Conservation (phyloP, 2,797 vertebrate genomes). For the Pygocentrus nattereri region DNA sequence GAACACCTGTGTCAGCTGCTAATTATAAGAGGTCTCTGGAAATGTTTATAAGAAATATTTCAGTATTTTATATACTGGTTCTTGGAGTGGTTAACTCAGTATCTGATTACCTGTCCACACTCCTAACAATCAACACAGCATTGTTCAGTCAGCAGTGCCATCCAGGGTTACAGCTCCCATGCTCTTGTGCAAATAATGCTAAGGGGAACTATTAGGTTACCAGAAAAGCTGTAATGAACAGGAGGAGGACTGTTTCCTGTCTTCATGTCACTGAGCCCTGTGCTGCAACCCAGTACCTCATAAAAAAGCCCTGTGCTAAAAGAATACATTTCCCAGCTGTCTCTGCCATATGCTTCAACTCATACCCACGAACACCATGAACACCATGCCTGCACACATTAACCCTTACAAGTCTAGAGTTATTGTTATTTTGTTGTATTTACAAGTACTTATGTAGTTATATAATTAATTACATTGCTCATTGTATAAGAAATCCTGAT, state of each 20-base stretch:
- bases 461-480: not conserved
- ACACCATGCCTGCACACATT: too few relatives aligned
- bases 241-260: conserved; percentile 38
- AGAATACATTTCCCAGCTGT: conserved; percentile 32
- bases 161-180: conserved; percentile 32
- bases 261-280: conserved; percentile 29
- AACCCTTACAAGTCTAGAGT: not conserved
- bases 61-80: not conserved
- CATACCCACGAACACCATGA: not conserved
- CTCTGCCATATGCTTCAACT: not conserved
- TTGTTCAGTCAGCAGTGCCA: not conserved
- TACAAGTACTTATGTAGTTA: too few relatives aligned
- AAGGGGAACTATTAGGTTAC: conserved; percentile 42
- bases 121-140: not conserved
- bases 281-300: conserved; percentile 26
- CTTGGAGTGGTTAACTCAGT: not conserved
- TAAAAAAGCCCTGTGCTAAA: conserved; percentile 13
- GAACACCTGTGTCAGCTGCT: too few relatives aligned
- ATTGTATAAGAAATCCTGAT: not conserved
- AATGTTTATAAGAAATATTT: not conserved
- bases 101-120: not conserved
- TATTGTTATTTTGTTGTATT: not conserved
- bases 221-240: conserved; percentile 39
- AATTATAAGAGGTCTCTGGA: too few relatives aligned
- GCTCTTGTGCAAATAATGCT: conserved; percentile 17